phyloP scores from a whole-genome alignment of 2,113 vertebrate genomes.

The Clarias gariepinus region DNA sequence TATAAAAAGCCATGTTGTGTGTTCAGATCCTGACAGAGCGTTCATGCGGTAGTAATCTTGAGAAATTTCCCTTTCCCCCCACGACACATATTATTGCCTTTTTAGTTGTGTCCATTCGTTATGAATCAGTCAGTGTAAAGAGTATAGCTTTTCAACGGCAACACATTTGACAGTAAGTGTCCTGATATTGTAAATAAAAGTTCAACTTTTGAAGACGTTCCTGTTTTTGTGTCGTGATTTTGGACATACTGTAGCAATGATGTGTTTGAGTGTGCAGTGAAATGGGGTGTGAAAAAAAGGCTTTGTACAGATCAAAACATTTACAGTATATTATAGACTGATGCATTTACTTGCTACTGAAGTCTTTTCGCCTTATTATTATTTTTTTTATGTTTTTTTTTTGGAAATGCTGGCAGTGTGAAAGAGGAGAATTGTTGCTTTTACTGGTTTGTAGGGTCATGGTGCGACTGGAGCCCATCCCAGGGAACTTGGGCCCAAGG shows the following conservation, averaged over 20 bases:
- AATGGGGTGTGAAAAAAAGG: background rate
- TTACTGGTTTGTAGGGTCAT: no score
- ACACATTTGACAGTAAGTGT: constrained; percentile 50
- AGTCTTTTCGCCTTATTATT: background rate
- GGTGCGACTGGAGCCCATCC: no score
- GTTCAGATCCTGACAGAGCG: constrained; percentile 14
- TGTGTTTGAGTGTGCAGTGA: background rate
- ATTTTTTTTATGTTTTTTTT: background rate
- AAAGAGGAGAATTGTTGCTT: background rate
- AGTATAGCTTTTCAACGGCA: background rate
- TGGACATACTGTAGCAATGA: background rate
- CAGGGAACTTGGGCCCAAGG: no score
- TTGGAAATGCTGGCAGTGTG: background rate
- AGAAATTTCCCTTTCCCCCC: constrained; percentile 34
- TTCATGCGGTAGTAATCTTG: constrained; percentile 36
- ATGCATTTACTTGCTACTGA: background rate
- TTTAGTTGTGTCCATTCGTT: constrained; percentile 31
- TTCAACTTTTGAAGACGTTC: constrained; percentile 21
- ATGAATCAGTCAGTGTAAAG: constrained; percentile 1
- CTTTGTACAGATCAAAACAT: background rate
- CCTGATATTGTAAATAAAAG: constrained; percentile 62
- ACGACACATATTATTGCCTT: constrained; percentile 17
- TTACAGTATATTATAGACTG: background rate
- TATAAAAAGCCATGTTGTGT: constrained; percentile 56
- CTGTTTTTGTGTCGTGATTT: background rate